A percentile compares a stretch with the other conserved stretches of the same genome.
Evolutionary conservation across 1,140 invertebrate species (phyloP).

Genomic region (Drosophila busckii): DNA sequence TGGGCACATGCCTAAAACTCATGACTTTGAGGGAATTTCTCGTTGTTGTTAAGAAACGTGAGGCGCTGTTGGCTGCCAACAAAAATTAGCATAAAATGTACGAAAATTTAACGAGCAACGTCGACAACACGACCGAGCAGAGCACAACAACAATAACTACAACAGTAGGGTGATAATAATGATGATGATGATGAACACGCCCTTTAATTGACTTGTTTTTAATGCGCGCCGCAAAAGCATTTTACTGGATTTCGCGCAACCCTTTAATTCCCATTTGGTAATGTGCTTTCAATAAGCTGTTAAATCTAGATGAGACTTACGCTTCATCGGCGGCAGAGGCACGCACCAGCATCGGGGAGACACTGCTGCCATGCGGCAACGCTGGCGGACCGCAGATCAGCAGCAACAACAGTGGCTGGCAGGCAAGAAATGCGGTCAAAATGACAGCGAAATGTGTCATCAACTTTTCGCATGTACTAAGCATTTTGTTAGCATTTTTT

Average conservation of each 20-base stretch:
- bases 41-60: conserved; percentile 27
- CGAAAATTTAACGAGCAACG: conserved; percentile 65
- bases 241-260: neutral
- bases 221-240: conserved; percentile 19
- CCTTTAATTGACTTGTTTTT: conserved; percentile 56
- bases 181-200: conserved; percentile 32
- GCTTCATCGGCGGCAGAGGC: conserved; percentile 76
- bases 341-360: conserved; percentile 46
- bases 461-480: conserved; percentile 78
- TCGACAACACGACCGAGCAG: conserved; percentile 29
- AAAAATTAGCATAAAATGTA: conserved; percentile 72
- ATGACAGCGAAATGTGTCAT: conserved; percentile 78
- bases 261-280: too few relatives aligned
- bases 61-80: conserved; percentile 41
- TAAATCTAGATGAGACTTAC: conserved; percentile 63
- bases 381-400: conserved; percentile 60
- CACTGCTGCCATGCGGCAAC: conserved; percentile 41
- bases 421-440: conserved; percentile 77
- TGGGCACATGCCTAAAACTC: conserved; percentile 23
- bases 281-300: too few relatives aligned
- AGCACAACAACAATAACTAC: neutral
- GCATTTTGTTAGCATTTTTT: conserved; percentile 79
- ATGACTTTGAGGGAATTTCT: conserved; percentile 29
- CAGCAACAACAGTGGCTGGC: conserved; percentile 63
- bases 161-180: neutral